Conservation (phyloP, 2,888 invertebrate species). For the Reticulitermes lucifugus region DNA sequence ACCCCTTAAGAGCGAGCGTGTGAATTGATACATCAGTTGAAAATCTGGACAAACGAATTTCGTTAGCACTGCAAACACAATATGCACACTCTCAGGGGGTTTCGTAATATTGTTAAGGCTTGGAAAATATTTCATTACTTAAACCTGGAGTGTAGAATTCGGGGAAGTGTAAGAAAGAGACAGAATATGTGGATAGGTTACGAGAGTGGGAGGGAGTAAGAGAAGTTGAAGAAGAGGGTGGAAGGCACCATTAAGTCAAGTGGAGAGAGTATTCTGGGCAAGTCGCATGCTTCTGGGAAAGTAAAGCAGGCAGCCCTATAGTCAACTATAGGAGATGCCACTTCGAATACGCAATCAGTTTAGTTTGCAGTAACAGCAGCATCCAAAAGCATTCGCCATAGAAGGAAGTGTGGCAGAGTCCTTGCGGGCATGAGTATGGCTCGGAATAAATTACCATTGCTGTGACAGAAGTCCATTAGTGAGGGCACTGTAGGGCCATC, state of each 20-base stretch:
- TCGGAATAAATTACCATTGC: constrained; percentile 44
- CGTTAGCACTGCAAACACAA: constrained; percentile 43
- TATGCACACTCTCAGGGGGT: constrained; percentile 42
- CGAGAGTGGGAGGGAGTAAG: constrained; percentile 14
- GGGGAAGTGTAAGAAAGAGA: constrained; percentile 1
- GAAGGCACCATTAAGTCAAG: constrained; percentile 38
- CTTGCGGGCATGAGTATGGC: constrained; percentile 29
- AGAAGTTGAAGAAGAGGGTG: background rate
- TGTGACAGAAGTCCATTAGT: constrained; percentile 18
- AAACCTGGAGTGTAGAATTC: constrained; percentile 9
- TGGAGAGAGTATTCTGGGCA: constrained; percentile 37
- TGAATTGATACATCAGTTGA: constrained; percentile 37
- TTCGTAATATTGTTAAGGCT: constrained; percentile 46
- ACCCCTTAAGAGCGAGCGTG: constrained; percentile 20
- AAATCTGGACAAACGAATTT: constrained; percentile 47
- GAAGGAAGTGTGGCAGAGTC: constrained; percentile 23
- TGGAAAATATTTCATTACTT: constrained; percentile 50
- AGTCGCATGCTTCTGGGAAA: constrained; percentile 22
- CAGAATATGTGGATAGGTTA: constrained; percentile 3
- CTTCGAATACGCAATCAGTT: constrained; percentile 45
- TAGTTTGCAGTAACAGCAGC: constrained; percentile 34
- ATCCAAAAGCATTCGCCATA: constrained; percentile 1
- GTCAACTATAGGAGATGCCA: constrained; percentile 32
- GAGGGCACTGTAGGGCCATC: too few relatives aligned
- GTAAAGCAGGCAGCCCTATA: constrained; percentile 24